Evolutionary conservation across 2,113 vertebrate genomes (phyloP), one percentile per base, ranked within the genome.

Genomic region (Columba janthina): DNA sequence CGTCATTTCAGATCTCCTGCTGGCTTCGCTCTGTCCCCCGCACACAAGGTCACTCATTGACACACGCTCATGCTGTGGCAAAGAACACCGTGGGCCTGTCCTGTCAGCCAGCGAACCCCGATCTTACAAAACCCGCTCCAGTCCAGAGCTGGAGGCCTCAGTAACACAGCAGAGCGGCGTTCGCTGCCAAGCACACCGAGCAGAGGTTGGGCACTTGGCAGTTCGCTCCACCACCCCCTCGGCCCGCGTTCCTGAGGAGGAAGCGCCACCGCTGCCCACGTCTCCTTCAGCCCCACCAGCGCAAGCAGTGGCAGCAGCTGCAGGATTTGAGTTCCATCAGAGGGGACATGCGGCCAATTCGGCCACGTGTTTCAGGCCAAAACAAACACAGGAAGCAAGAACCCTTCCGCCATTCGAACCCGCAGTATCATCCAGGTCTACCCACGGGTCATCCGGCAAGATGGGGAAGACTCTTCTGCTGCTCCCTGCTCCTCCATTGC

Each of bases 391-490:
- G 29, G 40, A 51, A 19, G 21, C 0, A 0, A 75, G 75, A 60
- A 32, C 40, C 3, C 1, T 66, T 42, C 84, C 54, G 51, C 48
- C 57, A 31, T 8, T 70, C 56, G 36, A 70, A 66, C 51, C 87
- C 40, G 36, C 72, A 61, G 1, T 4, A 31, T 24, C 21, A 14
- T 2, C 44, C 83, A 65, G 15, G 9, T n/a, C 31, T 62, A 36
- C 6, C 46, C 60, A 38, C 3, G 8, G 50, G 5, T 10, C 80
- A 76, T 2, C 21, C 0, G 3, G 14, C 10, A 2, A 0, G 3
- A 50, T 1, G 20, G 28, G 9, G 17, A 51, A 28, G 21, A 31
- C 51, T 79, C n/a, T 11, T 22, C 46, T 32, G 56, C 69, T 28
- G n/a, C 44, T 51, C 62, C 44, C 53, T 32, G 48, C 24, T 34